These are phyloP conservation scores for Apis florea DNA, from an alignment of 1,140 invertebrate species.

Conservation along the genomic window DNA sequence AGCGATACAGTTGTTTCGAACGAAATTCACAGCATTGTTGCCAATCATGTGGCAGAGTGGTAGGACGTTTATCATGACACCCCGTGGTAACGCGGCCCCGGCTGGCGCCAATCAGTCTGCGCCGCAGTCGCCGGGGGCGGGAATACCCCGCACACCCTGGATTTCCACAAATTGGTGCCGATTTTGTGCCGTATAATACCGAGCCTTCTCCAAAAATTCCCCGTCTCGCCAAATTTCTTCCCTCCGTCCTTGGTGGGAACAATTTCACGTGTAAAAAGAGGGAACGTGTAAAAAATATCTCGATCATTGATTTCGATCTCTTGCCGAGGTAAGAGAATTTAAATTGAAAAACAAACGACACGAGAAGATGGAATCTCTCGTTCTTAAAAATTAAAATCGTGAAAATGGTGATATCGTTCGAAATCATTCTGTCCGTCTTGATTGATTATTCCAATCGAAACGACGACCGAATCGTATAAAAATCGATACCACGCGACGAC, in stretches of 20 bases:
- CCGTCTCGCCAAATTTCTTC: background rate
- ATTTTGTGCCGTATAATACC: background rate
- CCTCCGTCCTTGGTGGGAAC: too few relatives aligned
- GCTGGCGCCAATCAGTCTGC: slow-evolving; percentile 62
- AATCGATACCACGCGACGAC: background rate
- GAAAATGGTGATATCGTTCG: too few relatives aligned
- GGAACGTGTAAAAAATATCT: too few relatives aligned
- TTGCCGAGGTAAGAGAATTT: too few relatives aligned
- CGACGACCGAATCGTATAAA: too few relatives aligned
- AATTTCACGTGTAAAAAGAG: too few relatives aligned
- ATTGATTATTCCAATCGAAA: too few relatives aligned
- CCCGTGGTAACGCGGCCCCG: slow-evolving; percentile 51
- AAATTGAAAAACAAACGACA: too few relatives aligned
- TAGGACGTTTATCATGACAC: slow-evolving; percentile 13
- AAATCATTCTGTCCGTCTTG: too few relatives aligned
- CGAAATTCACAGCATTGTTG: background rate
- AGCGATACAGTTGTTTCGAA: background rate
- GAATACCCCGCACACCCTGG: slow-evolving; percentile 23
- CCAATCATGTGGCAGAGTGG: background rate
- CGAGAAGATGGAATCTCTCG: too few relatives aligned
- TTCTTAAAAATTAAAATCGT: too few relatives aligned
- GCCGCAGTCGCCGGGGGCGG: slow-evolving; percentile 56
- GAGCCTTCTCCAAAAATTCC: background rate
- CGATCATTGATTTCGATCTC: too few relatives aligned
- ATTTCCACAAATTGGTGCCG: slow-evolving; percentile 31